Base-by-base conservation (phyloP, 2,113 vertebrate species). In the Paraplagusia blochii region DNA sequence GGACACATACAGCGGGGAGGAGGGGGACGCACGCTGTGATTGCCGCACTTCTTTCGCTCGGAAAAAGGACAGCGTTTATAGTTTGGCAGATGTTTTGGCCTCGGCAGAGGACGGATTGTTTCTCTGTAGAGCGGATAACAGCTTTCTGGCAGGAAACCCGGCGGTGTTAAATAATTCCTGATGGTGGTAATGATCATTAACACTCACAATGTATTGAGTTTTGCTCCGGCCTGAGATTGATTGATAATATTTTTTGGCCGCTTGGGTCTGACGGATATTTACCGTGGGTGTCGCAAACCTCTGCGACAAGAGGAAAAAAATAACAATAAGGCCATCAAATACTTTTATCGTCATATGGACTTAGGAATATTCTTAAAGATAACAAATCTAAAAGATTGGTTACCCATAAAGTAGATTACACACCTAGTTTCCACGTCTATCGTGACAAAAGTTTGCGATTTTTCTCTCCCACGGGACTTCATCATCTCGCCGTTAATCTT, bases 141-240 rank as follows among this genome's bases (percentile, higher is more conserved):
- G 49, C 66, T 77, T 34, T 19, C 39, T 53, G 74, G 15, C 34
- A 54, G 39, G 38, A 53, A 36, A 69, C 52, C 50, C 45, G 15
- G 58, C 22, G 50, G 62, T 65, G 66, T 69, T 67, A 53, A 70
- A 72, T 63, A 11, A 22, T 34, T 55, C 54, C 63, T 22, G 33
- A 55, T 63, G 16, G 35, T 45, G 59, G 63, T 49, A 49, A 54
- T 53, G 44, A 35, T 40, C 40, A 53, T 60, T 53, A 47, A 59
- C 14, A 12, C 11, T 44, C n/a, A 39, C 18, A 65, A 2, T 39
- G 44, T 29, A 40, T 34, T 44, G 49, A 47, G 11, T 45, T 33
- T 13, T 17, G 22, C 11, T 52, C 54, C 10, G 39, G 54, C 58
- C 58, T 33, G 53, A 57, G 63, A 66, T 53, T 58, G 57, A 68